A percentile compares a stretch with the other conserved stretches of the same genome.
These are phyloP conservation scores for Reticulitermes lucifugus DNA, from an alignment of 2,888 invertebrate genomes.

Conservation along the genomic window DNA sequence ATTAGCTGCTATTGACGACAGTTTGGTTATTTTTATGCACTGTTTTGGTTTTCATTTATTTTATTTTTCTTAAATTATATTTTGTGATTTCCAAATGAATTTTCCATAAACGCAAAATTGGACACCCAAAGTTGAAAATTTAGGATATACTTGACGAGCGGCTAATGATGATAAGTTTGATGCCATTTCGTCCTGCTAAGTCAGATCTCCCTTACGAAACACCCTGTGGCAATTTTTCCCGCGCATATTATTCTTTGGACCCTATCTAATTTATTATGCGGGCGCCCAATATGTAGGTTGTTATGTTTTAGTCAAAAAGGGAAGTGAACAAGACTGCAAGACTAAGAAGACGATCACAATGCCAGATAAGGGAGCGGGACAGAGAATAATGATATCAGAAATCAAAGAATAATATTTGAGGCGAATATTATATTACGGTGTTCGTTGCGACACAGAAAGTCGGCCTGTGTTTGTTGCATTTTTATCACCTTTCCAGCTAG, in stretches of 20 bases:
- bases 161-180: too few species aligned
- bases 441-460: background rate
- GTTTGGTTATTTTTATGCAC: too few species aligned
- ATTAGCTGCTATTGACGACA: too few species aligned
- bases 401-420: background rate
- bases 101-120: too few species aligned
- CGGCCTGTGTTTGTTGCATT: background rate
- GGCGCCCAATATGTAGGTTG: constrained; percentile 22
- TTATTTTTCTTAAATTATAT: too few species aligned
- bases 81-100: too few species aligned
- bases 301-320: constrained; percentile 34
- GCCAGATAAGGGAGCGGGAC: constrained; percentile 7
- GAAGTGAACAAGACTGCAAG: background rate
- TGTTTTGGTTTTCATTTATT: too few species aligned
- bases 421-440: background rate
- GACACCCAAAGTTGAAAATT: too few species aligned
- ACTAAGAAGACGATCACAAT: constrained; percentile 10
- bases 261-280: constrained; percentile 23
- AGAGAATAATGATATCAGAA: background rate
- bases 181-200: too few species aligned
- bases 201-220: background rate
- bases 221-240: background rate
- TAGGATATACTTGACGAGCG: too few species aligned
- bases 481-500: background rate
- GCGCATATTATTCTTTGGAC: background rate